Evolutionary conservation across 2,888 invertebrate species (phyloP).

Genomic region (Melipona bicolor): DNA sequence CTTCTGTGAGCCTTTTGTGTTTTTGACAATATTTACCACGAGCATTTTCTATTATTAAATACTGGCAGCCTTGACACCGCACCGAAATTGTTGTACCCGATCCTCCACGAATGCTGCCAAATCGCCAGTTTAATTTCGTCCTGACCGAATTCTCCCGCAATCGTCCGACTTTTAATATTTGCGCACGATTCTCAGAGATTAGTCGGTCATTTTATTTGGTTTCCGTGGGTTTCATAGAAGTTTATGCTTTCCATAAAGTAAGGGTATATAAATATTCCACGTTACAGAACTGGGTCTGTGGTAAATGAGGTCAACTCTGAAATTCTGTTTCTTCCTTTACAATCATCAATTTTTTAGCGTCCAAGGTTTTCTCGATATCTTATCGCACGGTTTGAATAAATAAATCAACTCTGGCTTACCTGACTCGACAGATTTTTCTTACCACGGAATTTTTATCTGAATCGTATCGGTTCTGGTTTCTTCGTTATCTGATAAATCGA

Average conservation of each 20-base stretch:
- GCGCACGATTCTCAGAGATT: neutral
- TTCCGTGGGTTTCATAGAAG: neutral
- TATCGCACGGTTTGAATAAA: neutral
- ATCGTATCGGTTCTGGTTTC: neutral
- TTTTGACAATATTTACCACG: neutral
- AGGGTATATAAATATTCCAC: neutral
- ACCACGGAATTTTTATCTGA: neutral
- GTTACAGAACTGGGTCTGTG: neutral
- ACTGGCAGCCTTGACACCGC: constrained; percentile 52
- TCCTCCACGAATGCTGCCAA: constrained; percentile 43
- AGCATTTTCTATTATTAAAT: constrained; percentile 56
- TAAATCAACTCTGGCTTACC: neutral
- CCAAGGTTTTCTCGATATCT: neutral
- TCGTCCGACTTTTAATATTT: constrained; percentile 10
- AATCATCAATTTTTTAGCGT: neutral
- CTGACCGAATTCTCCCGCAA: constrained; percentile 6
- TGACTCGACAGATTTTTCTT: neutral
- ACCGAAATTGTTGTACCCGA: constrained; percentile 24
- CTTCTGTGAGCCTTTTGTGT: neutral
- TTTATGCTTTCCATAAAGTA: neutral
- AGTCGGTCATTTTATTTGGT: neutral
- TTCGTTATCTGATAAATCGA: neutral
- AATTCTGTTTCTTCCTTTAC: neutral
- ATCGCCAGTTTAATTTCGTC: constrained; percentile 21
- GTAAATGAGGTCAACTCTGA: neutral